These are phyloP conservation scores for Myathropa florea DNA, from an alignment of 2,888 invertebrate genomes.

Conservation along the genomic window DNA sequence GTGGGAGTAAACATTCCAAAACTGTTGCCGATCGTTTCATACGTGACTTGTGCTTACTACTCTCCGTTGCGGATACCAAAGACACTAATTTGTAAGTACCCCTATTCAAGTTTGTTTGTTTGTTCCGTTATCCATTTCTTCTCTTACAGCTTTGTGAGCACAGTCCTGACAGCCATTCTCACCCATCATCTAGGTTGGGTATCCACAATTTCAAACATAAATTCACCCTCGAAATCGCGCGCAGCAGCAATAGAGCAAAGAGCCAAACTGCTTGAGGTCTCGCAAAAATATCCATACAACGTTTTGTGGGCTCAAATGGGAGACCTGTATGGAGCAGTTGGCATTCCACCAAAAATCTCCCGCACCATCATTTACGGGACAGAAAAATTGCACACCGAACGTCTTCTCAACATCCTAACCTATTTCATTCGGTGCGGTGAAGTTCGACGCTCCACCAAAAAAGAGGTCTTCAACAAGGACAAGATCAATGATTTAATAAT, in stretches of 20 bases:
- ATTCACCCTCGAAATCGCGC: constrained; percentile 75
- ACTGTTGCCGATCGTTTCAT: constrained; percentile 81
- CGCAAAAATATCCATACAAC: constrained; percentile 89
- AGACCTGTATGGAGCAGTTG: constrained; percentile 92
- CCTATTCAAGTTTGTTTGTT: background rate
- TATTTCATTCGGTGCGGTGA: constrained; percentile 93
- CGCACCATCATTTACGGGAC: constrained; percentile 90
- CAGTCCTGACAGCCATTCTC: constrained; percentile 91
- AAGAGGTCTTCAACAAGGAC: constrained; percentile 79
- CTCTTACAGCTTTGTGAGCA: constrained; percentile 92
- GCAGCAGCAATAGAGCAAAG: constrained; percentile 78
- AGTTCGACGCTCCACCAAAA: constrained; percentile 82
- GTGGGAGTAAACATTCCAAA: constrained; percentile 79
- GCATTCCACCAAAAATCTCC: constrained; percentile 88
- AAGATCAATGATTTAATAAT: constrained; percentile 73
- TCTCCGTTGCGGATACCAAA: constrained; percentile 89
- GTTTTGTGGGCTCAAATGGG: constrained; percentile 94
- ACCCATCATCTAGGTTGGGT: constrained; percentile 97
- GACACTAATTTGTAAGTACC: constrained; percentile 92
- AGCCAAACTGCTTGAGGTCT: constrained; percentile 82
- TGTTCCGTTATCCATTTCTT: no score
- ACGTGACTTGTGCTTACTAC: constrained; percentile 84
- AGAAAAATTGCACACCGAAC: constrained; percentile 85
- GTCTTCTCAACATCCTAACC: constrained; percentile 88
- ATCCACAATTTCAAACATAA: constrained; percentile 85